Base-by-base conservation (phyloP, 2,113 vertebrate species). In the Upupa epops region DNA sequence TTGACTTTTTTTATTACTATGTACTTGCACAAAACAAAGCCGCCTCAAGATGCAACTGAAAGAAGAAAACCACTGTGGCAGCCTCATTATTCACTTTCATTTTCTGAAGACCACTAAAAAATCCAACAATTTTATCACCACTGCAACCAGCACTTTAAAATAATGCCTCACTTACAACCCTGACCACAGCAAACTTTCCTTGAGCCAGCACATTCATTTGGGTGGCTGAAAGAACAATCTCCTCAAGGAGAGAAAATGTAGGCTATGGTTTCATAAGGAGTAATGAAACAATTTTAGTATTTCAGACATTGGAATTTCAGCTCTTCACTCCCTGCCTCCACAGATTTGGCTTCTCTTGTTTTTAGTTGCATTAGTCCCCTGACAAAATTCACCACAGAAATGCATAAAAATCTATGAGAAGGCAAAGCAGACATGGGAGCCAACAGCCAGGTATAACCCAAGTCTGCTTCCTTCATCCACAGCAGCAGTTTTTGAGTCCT, bases 291-390 rank as follows among this genome's bases (percentile, higher is more conserved):
- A 69, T 52, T 82, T 17, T 13, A 52, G 11, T 28, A 37, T 26
- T 37, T 25, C 59, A 54, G 12, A 78, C 31, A 68, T 52, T 74
- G 6, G 8, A 5, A 82, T 69, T 56, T 64, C 8, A 71, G 24
- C 34, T 88, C 3, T 0, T 45, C 0, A 0, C 18, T 55, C 42
- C 18, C 14, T 11, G 17, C 37, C 32, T 9, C 68, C 22, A 22
- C 1, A 56, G 11, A 3, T 55, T 89, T n/a, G 56, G 11, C 4
- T 89, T 52, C 54, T 78, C 45, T 51, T 5, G 25, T 28, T 61
- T 75, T 46, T n/a, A 88, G 24, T 28, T 26, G 6, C 10, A 55
- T 64, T 54, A 46, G 20, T 15, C 32, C 55, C 51, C 82, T 9
- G 24, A 73, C 34, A 20, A 77, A 77, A 80, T 34, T 80, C 20